These are phyloP conservation scores for Pangasianodon gigas DNA, from an alignment of 2,113 vertebrate species.

Conservation along the genomic window DNA sequence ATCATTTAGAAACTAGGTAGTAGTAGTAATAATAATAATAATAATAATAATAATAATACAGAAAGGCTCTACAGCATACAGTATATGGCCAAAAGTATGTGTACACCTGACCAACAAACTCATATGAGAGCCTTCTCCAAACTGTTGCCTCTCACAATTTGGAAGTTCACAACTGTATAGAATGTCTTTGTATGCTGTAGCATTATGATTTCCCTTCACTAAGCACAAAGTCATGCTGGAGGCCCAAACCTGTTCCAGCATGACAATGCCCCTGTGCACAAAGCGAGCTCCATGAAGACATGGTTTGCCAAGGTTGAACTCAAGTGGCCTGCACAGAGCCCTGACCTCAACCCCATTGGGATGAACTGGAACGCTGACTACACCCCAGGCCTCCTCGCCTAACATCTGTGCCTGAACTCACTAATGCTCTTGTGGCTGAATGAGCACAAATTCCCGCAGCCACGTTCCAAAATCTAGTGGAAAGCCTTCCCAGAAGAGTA, in stretches of 20 bases:
- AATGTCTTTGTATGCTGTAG: background rate
- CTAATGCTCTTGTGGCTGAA: background rate
- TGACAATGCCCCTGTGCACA: background rate
- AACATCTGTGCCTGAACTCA: background rate
- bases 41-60: background rate
- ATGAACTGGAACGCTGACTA: background rate
- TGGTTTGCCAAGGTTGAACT: background rate
- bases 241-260: background rate
- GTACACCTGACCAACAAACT: background rate
- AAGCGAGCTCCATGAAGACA: background rate
- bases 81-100: background rate
- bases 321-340: background rate
- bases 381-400: background rate
- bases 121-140: background rate
- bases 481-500: background rate
- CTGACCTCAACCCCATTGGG: background rate
- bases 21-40: background rate
- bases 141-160: background rate
- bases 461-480: background rate
- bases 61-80: background rate
- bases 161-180: background rate
- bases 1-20: no score
- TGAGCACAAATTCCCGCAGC: background rate
- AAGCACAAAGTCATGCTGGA: background rate
- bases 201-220: background rate